These are phyloP conservation scores for Carassius gibelio DNA, from an alignment of 2,113 vertebrate genomes.

Conservation along the genomic window DNA sequence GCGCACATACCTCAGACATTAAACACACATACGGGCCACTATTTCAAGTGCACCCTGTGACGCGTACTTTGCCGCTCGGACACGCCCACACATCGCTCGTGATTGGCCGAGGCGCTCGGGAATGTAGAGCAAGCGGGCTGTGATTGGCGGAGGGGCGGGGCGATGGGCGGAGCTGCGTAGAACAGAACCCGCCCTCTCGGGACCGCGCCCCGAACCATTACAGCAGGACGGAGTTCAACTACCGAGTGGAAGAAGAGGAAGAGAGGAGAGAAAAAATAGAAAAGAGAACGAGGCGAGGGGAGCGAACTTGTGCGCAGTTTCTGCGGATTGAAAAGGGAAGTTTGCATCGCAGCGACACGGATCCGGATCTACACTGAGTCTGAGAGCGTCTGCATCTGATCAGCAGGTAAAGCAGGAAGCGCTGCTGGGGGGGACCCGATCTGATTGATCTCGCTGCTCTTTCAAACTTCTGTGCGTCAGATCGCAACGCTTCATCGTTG, in stretches of 20 bases:
- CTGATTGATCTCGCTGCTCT: constrained; percentile 18
- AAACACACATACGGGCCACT: constrained; percentile 70
- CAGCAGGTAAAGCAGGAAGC: constrained; percentile 67
- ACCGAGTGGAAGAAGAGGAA: constrained; percentile 36
- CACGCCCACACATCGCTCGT: not conserved
- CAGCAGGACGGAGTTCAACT: constrained; percentile 59
- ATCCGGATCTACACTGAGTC: constrained; percentile 62
- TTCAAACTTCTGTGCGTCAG: not conserved
- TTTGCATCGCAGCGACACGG: constrained; percentile 66
- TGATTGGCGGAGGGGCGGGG: constrained; percentile 38
- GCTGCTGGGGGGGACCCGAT: constrained; percentile 49
- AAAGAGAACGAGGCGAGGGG: constrained; percentile 52
- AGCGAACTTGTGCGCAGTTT: constrained; percentile 45
- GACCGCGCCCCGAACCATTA: constrained; percentile 74
- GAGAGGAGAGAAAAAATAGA: constrained; percentile 46
- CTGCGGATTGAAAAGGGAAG: constrained; percentile 60
- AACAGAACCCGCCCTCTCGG: constrained; percentile 56
- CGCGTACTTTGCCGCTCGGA: not conserved
- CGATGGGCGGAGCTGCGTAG: constrained; percentile 21
- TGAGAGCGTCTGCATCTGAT: constrained; percentile 64
- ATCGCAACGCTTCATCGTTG: not conserved
- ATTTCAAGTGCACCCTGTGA: constrained; percentile 67
- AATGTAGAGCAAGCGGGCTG: not conserved
- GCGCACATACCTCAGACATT: constrained; percentile 78
- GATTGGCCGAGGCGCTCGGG: constrained; percentile 62